A percentile compares a stretch with the other conserved stretches of the same genome.
Conservation (phyloP, 2,797 vertebrate genomes). For the Alcedo quadribrachys region DNA sequence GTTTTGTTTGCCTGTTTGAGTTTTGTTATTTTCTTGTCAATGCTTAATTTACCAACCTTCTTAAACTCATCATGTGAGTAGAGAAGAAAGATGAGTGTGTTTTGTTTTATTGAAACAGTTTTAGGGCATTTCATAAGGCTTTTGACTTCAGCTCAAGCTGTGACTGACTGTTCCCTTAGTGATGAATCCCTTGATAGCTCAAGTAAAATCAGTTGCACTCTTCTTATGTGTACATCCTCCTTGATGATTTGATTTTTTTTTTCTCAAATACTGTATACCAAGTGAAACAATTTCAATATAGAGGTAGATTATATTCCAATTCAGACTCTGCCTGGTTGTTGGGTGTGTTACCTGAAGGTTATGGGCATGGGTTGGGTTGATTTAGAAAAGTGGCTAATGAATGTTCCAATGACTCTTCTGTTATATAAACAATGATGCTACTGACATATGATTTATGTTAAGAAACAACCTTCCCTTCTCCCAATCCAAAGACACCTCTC, state of each 20-base stretch:
- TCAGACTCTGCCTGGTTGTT: background rate
- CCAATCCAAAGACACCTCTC: accelerated
- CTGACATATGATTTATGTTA: background rate
- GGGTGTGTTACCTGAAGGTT: background rate
- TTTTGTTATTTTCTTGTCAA: background rate
- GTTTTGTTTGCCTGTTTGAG: too few species aligned
- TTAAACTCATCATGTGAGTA: background rate
- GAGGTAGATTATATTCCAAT: background rate
- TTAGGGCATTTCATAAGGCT: background rate
- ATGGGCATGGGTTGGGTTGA: accelerated
- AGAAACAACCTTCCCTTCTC: background rate
- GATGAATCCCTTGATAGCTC: background rate
- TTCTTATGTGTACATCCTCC: background rate
- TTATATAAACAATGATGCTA: background rate
- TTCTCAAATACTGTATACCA: background rate
- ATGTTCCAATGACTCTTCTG: background rate
- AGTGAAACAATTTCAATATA: background rate
- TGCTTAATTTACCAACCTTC: background rate
- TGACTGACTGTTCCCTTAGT: background rate
- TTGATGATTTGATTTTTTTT: background rate
- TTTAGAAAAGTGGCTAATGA: background rate
- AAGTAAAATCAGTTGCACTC: background rate
- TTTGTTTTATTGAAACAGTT: background rate
- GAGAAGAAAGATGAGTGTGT: too few species aligned
- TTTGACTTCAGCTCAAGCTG: background rate